These are phyloP conservation scores for Coregonus sp. DNA, from an alignment of 2,797 vertebrate species.

Conservation along the genomic window DNA sequence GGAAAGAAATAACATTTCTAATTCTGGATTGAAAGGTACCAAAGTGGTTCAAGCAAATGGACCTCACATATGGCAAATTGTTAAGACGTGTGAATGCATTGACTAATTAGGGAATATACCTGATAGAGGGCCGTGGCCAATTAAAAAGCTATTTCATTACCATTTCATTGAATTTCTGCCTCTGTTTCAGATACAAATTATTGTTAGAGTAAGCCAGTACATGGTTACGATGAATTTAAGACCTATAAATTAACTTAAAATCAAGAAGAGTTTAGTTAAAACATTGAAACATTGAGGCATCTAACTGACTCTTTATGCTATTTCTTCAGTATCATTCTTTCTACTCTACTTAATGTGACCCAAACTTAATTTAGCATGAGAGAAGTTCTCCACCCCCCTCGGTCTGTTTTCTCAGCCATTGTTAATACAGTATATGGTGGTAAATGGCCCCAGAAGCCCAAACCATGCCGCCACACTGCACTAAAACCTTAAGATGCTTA, in stretches of 20 bases:
- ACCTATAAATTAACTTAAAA: not conserved
- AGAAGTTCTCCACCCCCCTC: conserved; percentile 31
- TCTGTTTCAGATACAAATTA: not conserved
- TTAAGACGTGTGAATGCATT: conserved; percentile 36
- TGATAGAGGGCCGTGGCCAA: conserved; percentile 30
- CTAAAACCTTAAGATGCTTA: conserved; percentile 84
- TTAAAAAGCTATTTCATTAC: conserved; percentile 18
- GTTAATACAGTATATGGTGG: conserved; percentile 57
- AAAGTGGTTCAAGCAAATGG: conserved; percentile 44
- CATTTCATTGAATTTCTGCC: not conserved
- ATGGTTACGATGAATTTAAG: not conserved
- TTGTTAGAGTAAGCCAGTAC: not conserved
- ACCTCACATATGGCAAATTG: conserved; percentile 46
- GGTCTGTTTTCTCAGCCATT: conserved; percentile 53
- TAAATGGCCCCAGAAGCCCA: conserved; percentile 66
- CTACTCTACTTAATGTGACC: conserved; percentile 45
- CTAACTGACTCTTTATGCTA: conserved; percentile 29
- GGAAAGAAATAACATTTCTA: conserved; percentile 9
- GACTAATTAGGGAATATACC: conserved; percentile 27
- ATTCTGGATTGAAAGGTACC: conserved; percentile 18
- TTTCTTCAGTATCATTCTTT: conserved; percentile 39
- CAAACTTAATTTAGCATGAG: conserved; percentile 48
- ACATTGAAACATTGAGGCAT: conserved; percentile 14
- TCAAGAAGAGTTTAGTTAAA: not conserved
- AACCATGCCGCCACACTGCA: conserved; percentile 71